Conservation (phyloP, 2,113 vertebrate species). For the Charina bottae region DNA sequence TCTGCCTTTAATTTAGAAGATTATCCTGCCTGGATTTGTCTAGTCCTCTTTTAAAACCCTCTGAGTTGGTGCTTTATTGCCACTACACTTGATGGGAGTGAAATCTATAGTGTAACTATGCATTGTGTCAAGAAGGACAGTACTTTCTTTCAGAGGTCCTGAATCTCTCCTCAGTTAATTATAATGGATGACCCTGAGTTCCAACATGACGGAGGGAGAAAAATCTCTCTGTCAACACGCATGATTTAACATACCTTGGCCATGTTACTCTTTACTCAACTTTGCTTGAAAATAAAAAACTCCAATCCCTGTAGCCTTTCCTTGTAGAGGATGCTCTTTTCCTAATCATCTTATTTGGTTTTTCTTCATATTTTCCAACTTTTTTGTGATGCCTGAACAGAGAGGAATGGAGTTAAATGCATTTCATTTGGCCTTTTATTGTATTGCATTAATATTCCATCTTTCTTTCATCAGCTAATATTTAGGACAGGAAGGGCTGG, state of each 20-base stretch:
- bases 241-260: neutral
- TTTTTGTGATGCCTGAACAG: neutral
- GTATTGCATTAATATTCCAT: neutral
- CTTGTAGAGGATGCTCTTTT: neutral
- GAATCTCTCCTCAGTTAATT: neutral
- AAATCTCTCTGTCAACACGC: neutral
- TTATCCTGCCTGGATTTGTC: neutral
- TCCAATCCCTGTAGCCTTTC: neutral
- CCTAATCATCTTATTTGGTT: neutral
- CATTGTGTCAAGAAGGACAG: neutral
- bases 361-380: neutral
- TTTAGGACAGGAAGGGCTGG: neutral
- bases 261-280: neutral
- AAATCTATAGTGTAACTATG: neutral
- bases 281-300: neutral
- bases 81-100: neutral
- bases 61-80: neutral
- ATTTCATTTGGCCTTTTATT: neutral
- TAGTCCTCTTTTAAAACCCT: neutral
- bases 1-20: neutral
- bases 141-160: neutral
- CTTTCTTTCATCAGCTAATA: neutral
- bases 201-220: too few relatives aligned
- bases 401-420: neutral
- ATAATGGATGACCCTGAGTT: neutral